Conservation (phyloP, 1,140 invertebrate genomes). For the Gonatopus flavifemur region DNA sequence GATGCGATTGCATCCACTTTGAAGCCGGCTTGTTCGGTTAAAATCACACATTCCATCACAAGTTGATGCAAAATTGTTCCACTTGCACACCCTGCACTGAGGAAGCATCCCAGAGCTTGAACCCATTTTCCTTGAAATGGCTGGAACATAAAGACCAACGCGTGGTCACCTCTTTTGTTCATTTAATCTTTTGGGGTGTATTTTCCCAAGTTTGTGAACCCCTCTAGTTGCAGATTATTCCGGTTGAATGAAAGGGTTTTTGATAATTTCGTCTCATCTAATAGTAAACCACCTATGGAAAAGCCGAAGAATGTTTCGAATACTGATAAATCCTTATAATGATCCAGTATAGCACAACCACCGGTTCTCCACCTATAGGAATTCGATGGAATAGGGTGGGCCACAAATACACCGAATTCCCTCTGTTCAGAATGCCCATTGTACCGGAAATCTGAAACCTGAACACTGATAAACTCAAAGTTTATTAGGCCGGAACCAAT, state of each 20-base stretch:
- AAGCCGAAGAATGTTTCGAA: neutral
- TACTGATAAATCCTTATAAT: no score
- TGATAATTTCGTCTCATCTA: neutral
- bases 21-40: slow-evolving; percentile 23
- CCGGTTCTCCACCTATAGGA: no score
- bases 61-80: slow-evolving; percentile 28
- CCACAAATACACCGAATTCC: no score
- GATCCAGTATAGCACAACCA: no score
- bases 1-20: slow-evolving; percentile 20
- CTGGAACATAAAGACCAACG: no score
- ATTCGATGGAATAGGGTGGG: neutral
- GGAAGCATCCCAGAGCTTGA: slow-evolving; percentile 29
- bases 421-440: neutral
- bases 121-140: no score
- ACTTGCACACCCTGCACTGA: slow-evolving; percentile 25
- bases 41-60: slow-evolving; percentile 22
- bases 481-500: no score
- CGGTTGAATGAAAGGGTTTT: slow-evolving; percentile 16
- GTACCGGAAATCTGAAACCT: neutral
- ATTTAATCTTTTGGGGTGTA: slow-evolving; percentile 26
- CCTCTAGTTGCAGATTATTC: slow-evolving; percentile 13
- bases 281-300: neutral
- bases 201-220: slow-evolving; percentile 29
- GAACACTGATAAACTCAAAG: no score
- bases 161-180: slow-evolving; percentile 30